Conservation (phyloP, 2,797 vertebrate genomes). For the Danio albolineatus region DNA sequence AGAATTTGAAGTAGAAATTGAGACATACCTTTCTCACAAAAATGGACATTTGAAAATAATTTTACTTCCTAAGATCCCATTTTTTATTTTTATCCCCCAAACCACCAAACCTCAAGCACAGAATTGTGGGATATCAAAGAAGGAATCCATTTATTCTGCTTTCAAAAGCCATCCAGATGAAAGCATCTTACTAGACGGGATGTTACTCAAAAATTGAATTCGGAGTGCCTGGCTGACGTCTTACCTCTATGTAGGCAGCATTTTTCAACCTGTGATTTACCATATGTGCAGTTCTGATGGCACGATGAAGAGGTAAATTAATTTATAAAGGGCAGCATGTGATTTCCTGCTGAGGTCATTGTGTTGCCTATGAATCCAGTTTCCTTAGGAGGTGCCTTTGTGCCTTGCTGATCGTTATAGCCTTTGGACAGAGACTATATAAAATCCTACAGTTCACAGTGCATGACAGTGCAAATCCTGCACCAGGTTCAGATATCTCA, state of each 20-base stretch:
- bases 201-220: slow-evolving; percentile 23
- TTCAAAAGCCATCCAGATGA: slow-evolving; percentile 5
- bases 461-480: neutral
- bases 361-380: neutral
- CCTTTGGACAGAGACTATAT: neutral
- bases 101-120: neutral
- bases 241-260: neutral
- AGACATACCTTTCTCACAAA: neutral
- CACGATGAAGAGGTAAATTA: neutral
- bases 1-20: neutral
- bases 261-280: slow-evolving; percentile 18
- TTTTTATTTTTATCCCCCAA: neutral
- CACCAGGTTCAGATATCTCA: slow-evolving; percentile 2
- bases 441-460: neutral
- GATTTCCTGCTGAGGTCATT: neutral
- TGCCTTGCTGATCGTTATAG: neutral
- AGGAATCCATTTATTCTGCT: slow-evolving; percentile 11
- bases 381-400: neutral
- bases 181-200: neutral
- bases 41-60: slow-evolving; percentile 6
- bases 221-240: neutral
- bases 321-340: neutral
- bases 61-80: slow-evolving; percentile 2
- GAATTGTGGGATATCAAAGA: slow-evolving; percentile 13
- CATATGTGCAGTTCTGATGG: neutral